phyloP scores from a whole-genome alignment of 2,113 vertebrate genomes.

The Piprites chloris region DNA sequence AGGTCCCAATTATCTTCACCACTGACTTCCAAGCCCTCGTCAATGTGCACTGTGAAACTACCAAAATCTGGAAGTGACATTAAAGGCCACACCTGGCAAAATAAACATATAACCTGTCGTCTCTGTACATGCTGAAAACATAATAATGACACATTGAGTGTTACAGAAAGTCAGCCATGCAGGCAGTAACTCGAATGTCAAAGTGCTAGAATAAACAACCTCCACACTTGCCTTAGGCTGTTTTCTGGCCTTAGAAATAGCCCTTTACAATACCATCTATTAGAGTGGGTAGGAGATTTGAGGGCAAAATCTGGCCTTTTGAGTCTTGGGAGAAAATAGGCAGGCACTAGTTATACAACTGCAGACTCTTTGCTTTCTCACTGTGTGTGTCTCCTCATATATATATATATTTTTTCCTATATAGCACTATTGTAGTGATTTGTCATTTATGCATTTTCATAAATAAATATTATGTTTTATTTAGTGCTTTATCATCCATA shows the following conservation, averaged over 20 bases:
- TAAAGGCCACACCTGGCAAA: not conserved
- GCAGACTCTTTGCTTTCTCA: not conserved
- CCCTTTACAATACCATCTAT: not conserved
- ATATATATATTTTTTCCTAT: not conserved
- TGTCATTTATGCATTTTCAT: constrained; percentile 61
- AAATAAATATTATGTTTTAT: constrained; percentile 75
- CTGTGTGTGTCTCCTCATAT: not conserved
- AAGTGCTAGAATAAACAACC: not conserved
- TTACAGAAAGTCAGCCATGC: not conserved
- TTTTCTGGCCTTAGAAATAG: not conserved
- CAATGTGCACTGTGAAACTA: not conserved
- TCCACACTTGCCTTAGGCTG: not conserved
- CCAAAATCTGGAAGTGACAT: not conserved
- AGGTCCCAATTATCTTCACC: not conserved
- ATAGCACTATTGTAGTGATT: constrained; percentile 10
- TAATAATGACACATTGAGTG: not conserved
- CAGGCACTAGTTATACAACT: not conserved
- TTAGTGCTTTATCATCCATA: constrained; percentile 66
- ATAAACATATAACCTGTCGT: not conserved
- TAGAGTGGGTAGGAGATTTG: not conserved
- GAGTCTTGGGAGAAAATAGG: not conserved
- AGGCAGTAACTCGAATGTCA: not conserved
- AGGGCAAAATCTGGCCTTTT: not conserved
- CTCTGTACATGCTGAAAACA: not conserved
- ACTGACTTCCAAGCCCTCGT: not conserved